Percentiles rank a stretch among this genome's conserved stretches.
These are phyloP conservation scores for Lycophotia porphyrea DNA, from an alignment of 2,888 invertebrate genomes.

Conservation along the genomic window DNA sequence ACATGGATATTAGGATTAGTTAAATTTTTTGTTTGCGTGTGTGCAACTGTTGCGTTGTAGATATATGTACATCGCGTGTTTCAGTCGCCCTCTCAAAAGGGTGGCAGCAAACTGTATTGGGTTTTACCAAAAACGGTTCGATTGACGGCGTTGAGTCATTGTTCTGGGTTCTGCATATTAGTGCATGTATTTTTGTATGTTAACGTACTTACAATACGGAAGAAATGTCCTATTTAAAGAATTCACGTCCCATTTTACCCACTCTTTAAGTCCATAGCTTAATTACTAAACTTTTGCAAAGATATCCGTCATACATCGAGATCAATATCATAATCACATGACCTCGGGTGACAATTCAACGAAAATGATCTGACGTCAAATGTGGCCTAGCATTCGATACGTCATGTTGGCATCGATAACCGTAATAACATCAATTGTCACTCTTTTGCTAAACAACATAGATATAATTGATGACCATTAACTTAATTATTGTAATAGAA, in stretches of 20 bases:
- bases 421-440: slow-evolving; percentile 40
- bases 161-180: neutral
- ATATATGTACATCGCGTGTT: neutral
- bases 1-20: neutral
- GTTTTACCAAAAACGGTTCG: slow-evolving; percentile 12
- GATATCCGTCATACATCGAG: neutral
- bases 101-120: slow-evolving; percentile 3
- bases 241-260: neutral
- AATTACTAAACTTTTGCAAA: neutral
- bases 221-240: neutral
- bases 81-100: neutral
- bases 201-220: neutral
- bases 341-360: slow-evolving; percentile 28
- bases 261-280: neutral
- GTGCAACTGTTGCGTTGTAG: neutral
- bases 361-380: slow-evolving; percentile 47
- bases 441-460: slow-evolving; percentile 34
- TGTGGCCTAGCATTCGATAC: slow-evolving; percentile 41
- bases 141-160: neutral
- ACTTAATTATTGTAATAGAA: slow-evolving; percentile 37
- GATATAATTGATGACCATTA: slow-evolving; percentile 52
- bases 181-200: neutral
- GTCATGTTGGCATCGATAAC: slow-evolving; percentile 44
- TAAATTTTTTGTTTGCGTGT: neutral
- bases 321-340: slow-evolving; percentile 33